Conservation (phyloP, 2,888 invertebrate genomes). For the Quadriops clusia region DNA sequence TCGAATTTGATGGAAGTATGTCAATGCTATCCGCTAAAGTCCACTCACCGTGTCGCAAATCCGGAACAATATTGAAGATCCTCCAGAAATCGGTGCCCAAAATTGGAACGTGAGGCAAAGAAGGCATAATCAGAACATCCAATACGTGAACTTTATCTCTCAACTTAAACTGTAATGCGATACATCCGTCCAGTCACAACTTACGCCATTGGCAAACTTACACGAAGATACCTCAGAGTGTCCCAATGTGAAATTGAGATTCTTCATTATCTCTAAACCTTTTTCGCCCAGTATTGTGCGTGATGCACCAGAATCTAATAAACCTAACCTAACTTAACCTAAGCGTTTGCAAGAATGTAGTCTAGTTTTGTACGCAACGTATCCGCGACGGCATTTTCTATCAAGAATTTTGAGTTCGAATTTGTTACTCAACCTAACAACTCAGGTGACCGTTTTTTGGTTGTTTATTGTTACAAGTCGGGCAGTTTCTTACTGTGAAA, state of each 20-base stretch:
- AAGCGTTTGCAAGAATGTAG: too few species aligned
- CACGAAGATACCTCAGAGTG: neutral
- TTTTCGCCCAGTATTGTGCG: constrained; percentile 3
- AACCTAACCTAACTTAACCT: too few species aligned
- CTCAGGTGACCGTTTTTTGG: too few species aligned
- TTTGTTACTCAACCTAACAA: too few species aligned
- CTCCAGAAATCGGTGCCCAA: constrained; percentile 9
- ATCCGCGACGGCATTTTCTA: too few species aligned
- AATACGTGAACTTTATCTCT: neutral
- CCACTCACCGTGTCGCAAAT: constrained; percentile 4
- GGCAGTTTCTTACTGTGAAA: neutral
- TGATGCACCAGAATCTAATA: constrained; percentile 10
- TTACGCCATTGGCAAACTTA: constrained; percentile 1
- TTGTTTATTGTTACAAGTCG: constrained; percentile 1
- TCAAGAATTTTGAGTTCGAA: too few species aligned
- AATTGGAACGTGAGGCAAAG: constrained; percentile 4
- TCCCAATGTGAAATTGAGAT: neutral
- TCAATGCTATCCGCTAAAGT: neutral
- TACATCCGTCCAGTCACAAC: constrained; percentile 2
- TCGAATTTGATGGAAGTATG: too few species aligned
- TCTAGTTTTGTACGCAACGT: too few species aligned
- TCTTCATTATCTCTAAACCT: neutral
- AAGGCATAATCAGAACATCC: constrained; percentile 3
- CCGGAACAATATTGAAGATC: constrained; percentile 6
- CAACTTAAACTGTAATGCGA: neutral